Evolutionary conservation across 2,888 invertebrate species (phyloP), one percentile per base, ranked within the genome.

Genomic region (Torymus tubicola): DNA sequence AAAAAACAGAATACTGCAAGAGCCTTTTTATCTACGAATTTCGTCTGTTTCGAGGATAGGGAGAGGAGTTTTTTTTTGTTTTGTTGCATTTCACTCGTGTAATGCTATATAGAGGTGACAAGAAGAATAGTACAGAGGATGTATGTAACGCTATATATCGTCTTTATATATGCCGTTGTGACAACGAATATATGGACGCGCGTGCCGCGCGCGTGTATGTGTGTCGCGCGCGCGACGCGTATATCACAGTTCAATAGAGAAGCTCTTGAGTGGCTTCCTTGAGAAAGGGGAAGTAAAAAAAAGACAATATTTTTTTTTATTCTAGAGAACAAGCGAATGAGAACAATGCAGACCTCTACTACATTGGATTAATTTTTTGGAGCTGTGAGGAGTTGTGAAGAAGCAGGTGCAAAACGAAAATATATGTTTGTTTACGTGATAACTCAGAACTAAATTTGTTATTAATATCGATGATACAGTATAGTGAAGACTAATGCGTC

Each of bases 231-330:
- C 73, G 82, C 82, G 85, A 84, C 84, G 85, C 84, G 84, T 84
- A 86, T 87, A 87, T 87, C 87, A 87, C 86, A 88, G 87, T 86
- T 87, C 83, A 84, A 86, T 82, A 85, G 60, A 86, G 84, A 86
- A 85, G 84, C 84, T 84, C 79, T 79, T 75, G 13, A 79, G 42
- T 52, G 42, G 78, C 82, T 78, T 53, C 78, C 50, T 42, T 42
- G 42, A 42, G 16, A 77, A 13, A 79, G 72, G 76, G 58, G 58
- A 72, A 82, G 72, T 74, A 74, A 68, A 72, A 67, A 73, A 74
- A 58, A 72, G 24, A 67, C 60, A 61, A 64, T 42, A 8, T 42
- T 42, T 42, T 31, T 31, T 31, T 42, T 42, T 42, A 42, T 42
- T 73, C 12, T 21, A 52, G 60, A 14, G 21, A 57, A 52, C 67